Evolutionary conservation across 2,888 invertebrate genomes (phyloP).

Genomic region (Drosophila vallismaia): DNA sequence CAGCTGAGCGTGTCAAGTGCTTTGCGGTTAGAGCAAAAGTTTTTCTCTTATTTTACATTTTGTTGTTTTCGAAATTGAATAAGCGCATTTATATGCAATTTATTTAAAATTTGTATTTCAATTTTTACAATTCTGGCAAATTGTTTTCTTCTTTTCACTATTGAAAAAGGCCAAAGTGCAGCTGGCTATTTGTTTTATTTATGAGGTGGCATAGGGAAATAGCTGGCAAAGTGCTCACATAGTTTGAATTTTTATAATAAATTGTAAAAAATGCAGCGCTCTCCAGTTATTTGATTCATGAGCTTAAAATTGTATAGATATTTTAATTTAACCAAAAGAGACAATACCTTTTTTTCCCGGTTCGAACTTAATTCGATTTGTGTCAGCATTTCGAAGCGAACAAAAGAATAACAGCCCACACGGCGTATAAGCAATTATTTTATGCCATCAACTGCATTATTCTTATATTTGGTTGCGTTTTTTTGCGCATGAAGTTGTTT

Average conservation of each 20-base stretch:
- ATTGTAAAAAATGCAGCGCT: background rate
- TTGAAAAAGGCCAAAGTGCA: slow-evolving; percentile 50
- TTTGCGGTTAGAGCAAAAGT: slow-evolving; percentile 58
- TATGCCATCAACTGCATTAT: background rate
- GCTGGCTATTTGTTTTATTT: slow-evolving; percentile 28
- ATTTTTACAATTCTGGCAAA: slow-evolving; percentile 51
- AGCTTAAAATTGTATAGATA: slow-evolving; percentile 7
- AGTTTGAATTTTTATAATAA: slow-evolving; percentile 10
- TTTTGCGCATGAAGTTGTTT: slow-evolving; percentile 35
- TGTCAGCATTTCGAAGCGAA: background rate
- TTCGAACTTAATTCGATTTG: slow-evolving; percentile 45
- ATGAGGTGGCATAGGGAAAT: slow-evolving; percentile 3
- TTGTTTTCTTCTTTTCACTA: slow-evolving; percentile 47
- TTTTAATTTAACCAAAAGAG: background rate
- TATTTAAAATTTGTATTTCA: slow-evolving; percentile 67
- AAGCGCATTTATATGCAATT: slow-evolving; percentile 72
- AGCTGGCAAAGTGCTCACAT: slow-evolving; percentile 7
- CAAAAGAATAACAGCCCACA: slow-evolving; percentile 19
- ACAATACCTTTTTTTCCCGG: slow-evolving; percentile 43
- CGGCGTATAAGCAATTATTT: slow-evolving; percentile 50
- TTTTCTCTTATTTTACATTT: slow-evolving; percentile 32
- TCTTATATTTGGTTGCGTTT: slow-evolving; percentile 16
- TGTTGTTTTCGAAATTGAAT: slow-evolving; percentile 61
- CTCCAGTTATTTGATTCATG: slow-evolving; percentile 22
- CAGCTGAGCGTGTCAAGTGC: slow-evolving; percentile 74